Percentiles rank a stretch among this genome's conserved stretches.
phyloP scores from a whole-genome alignment of 2,888 invertebrate species.

The Monoplex corrugatus region DNA sequence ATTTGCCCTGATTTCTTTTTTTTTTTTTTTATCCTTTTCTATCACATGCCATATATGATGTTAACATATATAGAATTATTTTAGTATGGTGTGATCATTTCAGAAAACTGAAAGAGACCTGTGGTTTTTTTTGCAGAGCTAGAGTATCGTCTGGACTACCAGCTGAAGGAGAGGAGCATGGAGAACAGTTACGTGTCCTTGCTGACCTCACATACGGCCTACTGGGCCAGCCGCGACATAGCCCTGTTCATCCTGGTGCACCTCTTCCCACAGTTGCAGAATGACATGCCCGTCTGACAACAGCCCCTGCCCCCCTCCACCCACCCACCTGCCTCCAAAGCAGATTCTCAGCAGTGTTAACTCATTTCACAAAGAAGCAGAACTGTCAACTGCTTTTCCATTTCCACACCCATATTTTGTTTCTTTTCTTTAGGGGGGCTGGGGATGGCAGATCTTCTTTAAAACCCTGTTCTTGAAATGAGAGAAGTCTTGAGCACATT shows the following conservation, averaged over 20 bases:
- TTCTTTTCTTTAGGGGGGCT: too few relatives aligned
- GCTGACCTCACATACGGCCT: slow-evolving; percentile 86
- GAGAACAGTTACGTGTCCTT: slow-evolving; percentile 85
- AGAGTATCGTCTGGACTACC: slow-evolving; percentile 85
- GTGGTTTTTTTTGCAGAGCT: slow-evolving; percentile 81
- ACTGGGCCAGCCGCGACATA: slow-evolving; percentile 86
- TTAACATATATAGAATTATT: neutral
- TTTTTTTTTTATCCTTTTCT: neutral
- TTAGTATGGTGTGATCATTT: neutral
- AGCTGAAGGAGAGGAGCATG: slow-evolving; percentile 84
- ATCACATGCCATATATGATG: neutral
- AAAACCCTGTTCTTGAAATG: too few relatives aligned
- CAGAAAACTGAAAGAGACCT: neutral
- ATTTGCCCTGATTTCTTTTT: too few relatives aligned
- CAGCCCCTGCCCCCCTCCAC: neutral
- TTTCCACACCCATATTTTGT: too few relatives aligned
- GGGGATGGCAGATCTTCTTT: too few relatives aligned
- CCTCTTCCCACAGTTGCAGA: slow-evolving; percentile 70
- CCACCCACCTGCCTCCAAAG: neutral
- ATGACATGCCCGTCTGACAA: slow-evolving; percentile 39
- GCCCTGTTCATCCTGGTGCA: slow-evolving; percentile 85
- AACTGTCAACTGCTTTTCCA: too few relatives aligned
- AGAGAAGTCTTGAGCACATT: too few relatives aligned
- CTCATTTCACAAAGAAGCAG: too few relatives aligned
- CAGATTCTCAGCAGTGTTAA: too few relatives aligned